Evolutionary conservation across 2,797 vertebrate species (phyloP).

Genomic region (Coccyzus lansbergi): DNA sequence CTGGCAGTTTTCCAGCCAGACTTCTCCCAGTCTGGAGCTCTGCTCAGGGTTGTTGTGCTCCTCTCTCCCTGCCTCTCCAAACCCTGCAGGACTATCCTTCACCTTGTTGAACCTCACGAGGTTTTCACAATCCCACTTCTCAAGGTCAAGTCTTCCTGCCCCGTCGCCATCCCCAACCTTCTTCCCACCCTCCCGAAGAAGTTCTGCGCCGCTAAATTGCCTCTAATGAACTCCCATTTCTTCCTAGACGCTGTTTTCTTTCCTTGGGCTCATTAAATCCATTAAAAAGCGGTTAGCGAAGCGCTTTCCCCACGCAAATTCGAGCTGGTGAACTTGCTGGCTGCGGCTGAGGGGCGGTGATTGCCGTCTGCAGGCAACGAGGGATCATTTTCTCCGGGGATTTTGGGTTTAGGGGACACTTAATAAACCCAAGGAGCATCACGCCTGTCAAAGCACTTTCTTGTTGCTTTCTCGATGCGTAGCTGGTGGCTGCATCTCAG

Average conservation of each 20-base stretch:
- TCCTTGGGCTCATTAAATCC: slow-evolving; percentile 18
- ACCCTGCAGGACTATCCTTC: too few relatives aligned
- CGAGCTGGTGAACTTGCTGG: neutral
- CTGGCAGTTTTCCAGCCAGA: too few relatives aligned
- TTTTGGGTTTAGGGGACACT: neutral
- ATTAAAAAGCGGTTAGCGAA: neutral
- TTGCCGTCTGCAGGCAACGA: neutral
- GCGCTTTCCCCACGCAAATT: neutral
- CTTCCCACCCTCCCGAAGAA: neutral
- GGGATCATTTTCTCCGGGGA: neutral
- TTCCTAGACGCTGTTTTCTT: neutral
- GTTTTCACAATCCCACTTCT: too few relatives aligned
- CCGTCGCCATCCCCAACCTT: fast-evolving
- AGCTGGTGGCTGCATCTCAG: fast-evolving
- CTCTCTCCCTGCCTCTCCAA: too few relatives aligned
- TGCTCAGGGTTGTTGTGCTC: too few relatives aligned
- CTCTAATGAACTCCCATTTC: slow-evolving; percentile 20
- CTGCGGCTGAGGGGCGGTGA: neutral
- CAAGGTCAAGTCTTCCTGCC: too few relatives aligned
- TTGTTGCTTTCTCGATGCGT: fast-evolving
- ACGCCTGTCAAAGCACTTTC: fast-evolving
- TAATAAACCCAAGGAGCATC: neutral
- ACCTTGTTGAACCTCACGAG: too few relatives aligned
- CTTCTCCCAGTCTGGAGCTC: too few relatives aligned
- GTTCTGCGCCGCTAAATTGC: neutral